Conservation (phyloP, 2,888 invertebrate species). For the Litoditis marina region DNA sequence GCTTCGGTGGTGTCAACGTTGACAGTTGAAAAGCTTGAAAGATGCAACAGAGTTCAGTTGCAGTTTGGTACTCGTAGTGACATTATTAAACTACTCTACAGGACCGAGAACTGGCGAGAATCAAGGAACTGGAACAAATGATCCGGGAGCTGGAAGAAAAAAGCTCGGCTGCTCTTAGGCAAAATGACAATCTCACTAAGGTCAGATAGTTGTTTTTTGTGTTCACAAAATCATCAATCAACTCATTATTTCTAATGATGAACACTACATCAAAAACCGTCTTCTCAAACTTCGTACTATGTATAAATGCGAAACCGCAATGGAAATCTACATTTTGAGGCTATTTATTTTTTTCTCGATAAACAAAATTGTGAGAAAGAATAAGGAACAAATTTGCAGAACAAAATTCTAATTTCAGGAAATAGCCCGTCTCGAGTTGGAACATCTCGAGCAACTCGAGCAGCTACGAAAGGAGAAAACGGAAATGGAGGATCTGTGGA, state of each 20-base stretch:
- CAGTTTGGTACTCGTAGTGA: neutral
- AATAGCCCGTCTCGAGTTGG: conserved; percentile 9
- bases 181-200: conserved; percentile 11
- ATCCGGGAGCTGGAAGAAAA: conserved; percentile 25
- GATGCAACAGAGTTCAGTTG: no score
- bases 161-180: conserved; percentile 1
- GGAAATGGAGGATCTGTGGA: conserved; percentile 20
- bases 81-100: conserved; percentile 5
- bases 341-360: no score
- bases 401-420: neutral
- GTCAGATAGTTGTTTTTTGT: no score
- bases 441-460: conserved; percentile 8
- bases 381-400: neutral
- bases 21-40: no score
- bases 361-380: neutral
- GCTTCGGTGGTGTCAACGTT: no score
- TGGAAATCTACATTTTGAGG: no score
- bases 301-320: no score
- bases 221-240: no score
- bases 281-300: no score
- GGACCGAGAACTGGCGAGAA: conserved; percentile 26
- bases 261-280: no score
- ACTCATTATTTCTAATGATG: no score
- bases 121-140: conserved; percentile 28
- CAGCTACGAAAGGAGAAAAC: conserved; percentile 18